Conservation (phyloP, 2,797 vertebrate species). For the Acropternis orthonyx region DNA sequence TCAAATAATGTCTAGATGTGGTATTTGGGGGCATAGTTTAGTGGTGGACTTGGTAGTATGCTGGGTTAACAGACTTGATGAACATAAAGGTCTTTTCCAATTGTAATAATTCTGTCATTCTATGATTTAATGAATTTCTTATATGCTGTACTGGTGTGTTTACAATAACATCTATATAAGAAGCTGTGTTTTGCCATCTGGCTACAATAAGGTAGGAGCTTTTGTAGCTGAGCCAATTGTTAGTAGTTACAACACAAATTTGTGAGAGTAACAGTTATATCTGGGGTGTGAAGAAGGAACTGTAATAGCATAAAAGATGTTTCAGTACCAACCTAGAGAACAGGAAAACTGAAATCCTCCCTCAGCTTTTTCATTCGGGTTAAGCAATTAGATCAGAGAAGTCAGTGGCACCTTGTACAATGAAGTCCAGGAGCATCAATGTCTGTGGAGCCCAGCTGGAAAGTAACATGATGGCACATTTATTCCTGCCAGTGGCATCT, state of each 20-base stretch:
- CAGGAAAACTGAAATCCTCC: background rate
- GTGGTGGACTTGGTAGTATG: background rate
- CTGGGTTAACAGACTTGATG: accelerated
- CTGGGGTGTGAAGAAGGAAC: background rate
- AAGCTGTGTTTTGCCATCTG: background rate
- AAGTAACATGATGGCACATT: background rate
- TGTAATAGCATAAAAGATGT: background rate
- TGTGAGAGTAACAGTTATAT: background rate
- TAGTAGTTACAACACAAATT: background rate
- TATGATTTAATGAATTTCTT: background rate
- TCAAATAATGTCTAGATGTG: background rate
- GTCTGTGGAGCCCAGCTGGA: background rate
- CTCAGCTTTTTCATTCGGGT: background rate
- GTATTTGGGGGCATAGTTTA: background rate
- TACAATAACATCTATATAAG: background rate
- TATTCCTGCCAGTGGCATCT: background rate
- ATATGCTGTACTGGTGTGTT: background rate
- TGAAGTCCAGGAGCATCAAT: background rate
- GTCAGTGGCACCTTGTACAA: background rate
- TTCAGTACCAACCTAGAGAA: background rate
- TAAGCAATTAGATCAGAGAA: background rate
- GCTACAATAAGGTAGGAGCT: background rate
- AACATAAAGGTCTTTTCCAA: background rate
- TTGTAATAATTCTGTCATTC: background rate
- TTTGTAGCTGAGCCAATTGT: background rate